Conservation (phyloP, 37 sponge, comb jelly and placozoan genomes). For the Oopsacas minuta region DNA sequence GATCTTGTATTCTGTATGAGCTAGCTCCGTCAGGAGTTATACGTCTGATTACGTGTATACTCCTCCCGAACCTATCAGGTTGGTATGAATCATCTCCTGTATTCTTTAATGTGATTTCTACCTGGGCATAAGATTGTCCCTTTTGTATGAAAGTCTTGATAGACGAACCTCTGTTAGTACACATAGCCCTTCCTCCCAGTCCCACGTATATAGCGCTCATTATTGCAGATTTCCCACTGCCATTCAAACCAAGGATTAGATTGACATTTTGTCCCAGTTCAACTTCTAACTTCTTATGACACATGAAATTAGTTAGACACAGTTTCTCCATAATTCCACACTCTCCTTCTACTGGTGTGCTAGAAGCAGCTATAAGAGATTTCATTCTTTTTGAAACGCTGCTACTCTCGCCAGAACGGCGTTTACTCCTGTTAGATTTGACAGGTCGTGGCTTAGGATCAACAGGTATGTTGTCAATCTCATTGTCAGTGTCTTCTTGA, state of each 20-base stretch:
- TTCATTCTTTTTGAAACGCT: background rate
- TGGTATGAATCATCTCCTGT: slow-evolving; percentile 49
- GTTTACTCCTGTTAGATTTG: background rate
- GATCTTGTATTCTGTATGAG: slow-evolving; percentile 61
- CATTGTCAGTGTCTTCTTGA: background rate
- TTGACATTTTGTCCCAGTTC: slow-evolving; percentile 61
- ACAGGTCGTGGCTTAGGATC: background rate
- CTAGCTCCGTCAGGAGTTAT: slow-evolving; percentile 55
- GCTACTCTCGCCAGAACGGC: background rate
- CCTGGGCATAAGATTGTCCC: slow-evolving; percentile 47
- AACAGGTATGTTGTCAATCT: background rate
- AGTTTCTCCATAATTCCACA: slow-evolving; percentile 67
- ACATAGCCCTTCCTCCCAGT: slow-evolving; percentile 72
- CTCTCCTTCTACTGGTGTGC: background rate
- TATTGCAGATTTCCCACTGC: slow-evolving; percentile 99
- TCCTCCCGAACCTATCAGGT: slow-evolving; percentile 49
- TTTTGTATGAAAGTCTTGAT: slow-evolving; percentile 72
- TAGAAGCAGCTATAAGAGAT: background rate
- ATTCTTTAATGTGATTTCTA: slow-evolving; percentile 48
- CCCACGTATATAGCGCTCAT: slow-evolving; percentile 86
- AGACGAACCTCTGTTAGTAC: slow-evolving; percentile 67
- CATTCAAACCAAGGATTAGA: slow-evolving; percentile 91
- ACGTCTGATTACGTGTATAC: slow-evolving; percentile 47
- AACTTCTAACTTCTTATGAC: slow-evolving; percentile 68
- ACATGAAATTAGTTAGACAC: slow-evolving; percentile 82